Evolutionary conservation across 1,140 invertebrate genomes (phyloP).

Genomic region (Paraescarpia echinospica): DNA sequence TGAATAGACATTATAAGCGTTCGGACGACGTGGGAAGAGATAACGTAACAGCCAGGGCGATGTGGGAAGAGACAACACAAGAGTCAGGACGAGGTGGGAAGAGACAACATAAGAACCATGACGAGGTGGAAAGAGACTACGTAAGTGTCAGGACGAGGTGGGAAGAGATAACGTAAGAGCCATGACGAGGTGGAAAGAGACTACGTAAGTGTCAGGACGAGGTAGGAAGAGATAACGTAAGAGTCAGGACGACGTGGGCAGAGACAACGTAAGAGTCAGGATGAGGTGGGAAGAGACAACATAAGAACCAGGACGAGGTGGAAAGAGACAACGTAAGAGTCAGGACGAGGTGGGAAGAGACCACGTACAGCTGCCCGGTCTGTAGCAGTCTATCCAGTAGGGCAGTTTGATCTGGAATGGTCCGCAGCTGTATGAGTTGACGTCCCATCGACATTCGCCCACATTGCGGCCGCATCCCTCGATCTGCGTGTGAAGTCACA

Average conservation of each 20-base stretch:
- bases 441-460: constrained; percentile 45
- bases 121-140: no score
- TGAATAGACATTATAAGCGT: background rate
- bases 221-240: background rate
- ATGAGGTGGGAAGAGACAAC: no score
- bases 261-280: no score
- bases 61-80: no score
- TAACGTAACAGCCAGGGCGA: no score
- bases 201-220: no score
- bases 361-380: constrained; percentile 22
- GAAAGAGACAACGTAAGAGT: no score
- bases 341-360: background rate
- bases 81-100: background rate
- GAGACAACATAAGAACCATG: background rate
- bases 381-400: constrained; percentile 41
- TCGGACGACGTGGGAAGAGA: background rate
- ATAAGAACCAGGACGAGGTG: no score
- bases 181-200: background rate
- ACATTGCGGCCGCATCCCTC: constrained; percentile 27
- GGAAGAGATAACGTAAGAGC: background rate
- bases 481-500: background rate
- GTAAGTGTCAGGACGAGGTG: background rate
- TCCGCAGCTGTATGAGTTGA: constrained; percentile 46
- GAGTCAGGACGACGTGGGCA: background rate
- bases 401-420: constrained; percentile 46